Base-by-base conservation (phyloP, 2,888 invertebrate genomes). In the Sacculina carcini region DNA sequence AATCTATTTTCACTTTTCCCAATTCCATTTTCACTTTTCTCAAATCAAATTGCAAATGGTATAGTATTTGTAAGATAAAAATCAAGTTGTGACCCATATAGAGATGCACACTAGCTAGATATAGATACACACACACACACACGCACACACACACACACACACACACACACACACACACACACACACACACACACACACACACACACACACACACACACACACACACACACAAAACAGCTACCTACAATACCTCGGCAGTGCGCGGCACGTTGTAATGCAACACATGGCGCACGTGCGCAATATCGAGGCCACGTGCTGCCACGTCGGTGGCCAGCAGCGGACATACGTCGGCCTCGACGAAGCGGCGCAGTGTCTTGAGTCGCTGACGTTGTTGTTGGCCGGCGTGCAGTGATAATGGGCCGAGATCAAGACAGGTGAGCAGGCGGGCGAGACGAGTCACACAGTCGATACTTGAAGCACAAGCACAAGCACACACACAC, bases 231-330 rank as follows among this genome's bases (percentile, higher is more conserved):
- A 21, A 3, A 44, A 14, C 28, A 21, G 19, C 9, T 19, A 19
- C 7, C 24, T 10, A 9, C 32, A 44, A 24, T 48, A 57, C 57
- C 53, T 57, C 58, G 26, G 56, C 55, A 9, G 57, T 58, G 10
- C 54, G 47, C 14, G 57, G 56, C 2, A 94, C 89, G 65, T 84
- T 92, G 67, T 92, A 98, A 66, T 98, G 98, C 55, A 98, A 73
- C 2, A 98, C 94, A 67, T 94, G 89, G 58, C 92, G 77, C 2
- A 98, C 79, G 59, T 77, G 73, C 0, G 87, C 84, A 59, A 98
- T 90, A 68, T 98, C 98, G 42, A 98, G 68, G 0, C 98, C 98
- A 52, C 98, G 73, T 0, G 98, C 92, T 1, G 98, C 96, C 5
- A 99, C 94, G 69, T 98, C 98, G 0, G 92, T 96, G 0, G 76